These are phyloP conservation scores for Parus major DNA, from an alignment of 2,113 vertebrate species.

Conservation along the genomic window DNA sequence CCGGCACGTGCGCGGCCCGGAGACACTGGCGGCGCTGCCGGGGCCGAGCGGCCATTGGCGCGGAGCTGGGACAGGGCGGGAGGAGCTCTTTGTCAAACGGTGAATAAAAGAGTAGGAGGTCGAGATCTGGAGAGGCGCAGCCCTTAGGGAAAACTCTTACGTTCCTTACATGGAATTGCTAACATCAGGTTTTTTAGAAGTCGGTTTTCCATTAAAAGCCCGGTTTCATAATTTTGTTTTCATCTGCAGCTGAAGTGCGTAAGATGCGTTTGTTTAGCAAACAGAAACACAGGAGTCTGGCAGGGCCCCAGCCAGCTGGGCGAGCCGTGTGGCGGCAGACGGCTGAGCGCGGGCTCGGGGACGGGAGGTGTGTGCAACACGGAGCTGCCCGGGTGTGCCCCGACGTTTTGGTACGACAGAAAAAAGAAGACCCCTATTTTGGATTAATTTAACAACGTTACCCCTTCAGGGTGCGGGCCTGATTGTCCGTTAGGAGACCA, in stretches of 20 bases:
- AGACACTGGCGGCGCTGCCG: fast-evolving
- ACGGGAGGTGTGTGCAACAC: fast-evolving
- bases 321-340: neutral
- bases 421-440: neutral
- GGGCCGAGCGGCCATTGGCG: neutral
- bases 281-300: neutral
- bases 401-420: fast-evolving
- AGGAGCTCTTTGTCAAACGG: fast-evolving
- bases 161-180: neutral
- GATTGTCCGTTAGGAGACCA: fast-evolving
- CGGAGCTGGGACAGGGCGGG: fast-evolving
- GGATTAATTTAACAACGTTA: neutral
- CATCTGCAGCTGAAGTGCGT: neutral
- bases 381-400: too few relatives aligned
- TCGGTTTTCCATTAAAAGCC: neutral
- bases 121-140: neutral
- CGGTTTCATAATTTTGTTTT: neutral
- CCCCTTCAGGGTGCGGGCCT: fast-evolving
- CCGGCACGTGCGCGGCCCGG: neutral
- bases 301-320: neutral
- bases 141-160: fast-evolving
- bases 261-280: neutral
- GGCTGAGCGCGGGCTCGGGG: neutral
- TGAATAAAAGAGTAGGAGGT: neutral
- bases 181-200: neutral